phyloP scores from a whole-genome alignment of 2,113 vertebrate genomes.

The Mobula birostris region DNA sequence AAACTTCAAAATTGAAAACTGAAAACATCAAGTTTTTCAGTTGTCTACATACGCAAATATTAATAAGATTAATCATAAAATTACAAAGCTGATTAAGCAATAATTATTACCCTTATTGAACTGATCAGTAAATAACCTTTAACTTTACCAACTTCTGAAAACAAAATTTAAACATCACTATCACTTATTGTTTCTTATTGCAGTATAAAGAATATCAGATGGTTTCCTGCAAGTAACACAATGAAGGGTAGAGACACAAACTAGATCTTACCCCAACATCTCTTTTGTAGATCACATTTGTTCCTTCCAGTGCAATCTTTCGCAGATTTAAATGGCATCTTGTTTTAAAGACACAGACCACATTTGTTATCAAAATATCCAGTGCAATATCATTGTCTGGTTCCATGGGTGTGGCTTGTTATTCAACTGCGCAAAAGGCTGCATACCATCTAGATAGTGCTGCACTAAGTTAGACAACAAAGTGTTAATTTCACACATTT shows the following conservation, averaged over 20 bases:
- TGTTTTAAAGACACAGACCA: conserved; percentile 95
- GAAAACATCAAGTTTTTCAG: no score
- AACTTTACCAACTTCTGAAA: not conserved
- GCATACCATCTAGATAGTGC: conserved; percentile 49
- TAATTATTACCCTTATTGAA: not conserved
- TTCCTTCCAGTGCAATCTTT: conserved; percentile 91
- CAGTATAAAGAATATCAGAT: not conserved
- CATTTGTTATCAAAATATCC: conserved; percentile 96
- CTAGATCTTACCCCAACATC: conserved; percentile 80
- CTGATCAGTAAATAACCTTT: not conserved
- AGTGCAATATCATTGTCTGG: conserved; percentile 87
- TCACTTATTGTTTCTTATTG: not conserved
- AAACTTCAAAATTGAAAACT: no score
- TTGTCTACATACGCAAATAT: not conserved
- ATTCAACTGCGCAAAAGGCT: conserved; percentile 51
- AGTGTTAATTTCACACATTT: not conserved
- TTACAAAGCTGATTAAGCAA: not conserved
- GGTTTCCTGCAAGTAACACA: not conserved
- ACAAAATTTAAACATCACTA: not conserved
- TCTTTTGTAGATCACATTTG: conserved; percentile 95
- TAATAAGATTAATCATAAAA: not conserved
- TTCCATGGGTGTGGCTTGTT: conserved; percentile 82
- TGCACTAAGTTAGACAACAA: conserved; percentile 31
- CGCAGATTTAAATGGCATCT: conserved; percentile 96
- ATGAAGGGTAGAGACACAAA: not conserved